Evolutionary conservation across 64 coral and sea anemone genomes (phyloP).

Genomic region (Hydrozoanthus tunicans): DNA sequence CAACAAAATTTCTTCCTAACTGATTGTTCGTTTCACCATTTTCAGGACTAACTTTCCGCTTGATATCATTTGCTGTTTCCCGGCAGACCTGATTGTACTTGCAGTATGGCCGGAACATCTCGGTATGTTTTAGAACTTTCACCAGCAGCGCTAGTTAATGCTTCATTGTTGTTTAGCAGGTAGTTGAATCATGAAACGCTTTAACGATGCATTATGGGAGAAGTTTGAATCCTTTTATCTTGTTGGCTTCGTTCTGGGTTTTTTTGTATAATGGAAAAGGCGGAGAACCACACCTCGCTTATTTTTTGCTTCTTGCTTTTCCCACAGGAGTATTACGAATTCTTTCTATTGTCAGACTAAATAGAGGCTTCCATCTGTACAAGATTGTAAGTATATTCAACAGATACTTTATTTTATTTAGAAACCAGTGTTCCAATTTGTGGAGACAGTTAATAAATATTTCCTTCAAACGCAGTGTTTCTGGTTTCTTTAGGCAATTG

Average conservation of each 20-base stretch:
- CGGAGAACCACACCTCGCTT: no score
- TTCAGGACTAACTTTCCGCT: constrained; percentile 74
- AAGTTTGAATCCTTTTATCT: no score
- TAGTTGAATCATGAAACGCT: no score
- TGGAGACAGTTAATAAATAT: background rate
- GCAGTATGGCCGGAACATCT: constrained; percentile 69
- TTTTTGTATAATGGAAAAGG: no score
- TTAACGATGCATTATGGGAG: no score
- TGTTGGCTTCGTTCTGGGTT: no score
- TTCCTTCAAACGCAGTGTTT: background rate
- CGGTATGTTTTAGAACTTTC: constrained; percentile 36
- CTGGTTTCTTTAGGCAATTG: background rate
- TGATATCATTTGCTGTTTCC: constrained; percentile 80
- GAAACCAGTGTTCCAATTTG: background rate
- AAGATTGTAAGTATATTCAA: constrained; percentile 39
- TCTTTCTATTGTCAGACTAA: constrained; percentile 39
- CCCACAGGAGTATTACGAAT: constrained; percentile 31
- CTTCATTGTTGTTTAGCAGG: no score
- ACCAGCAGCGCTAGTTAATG: no score
- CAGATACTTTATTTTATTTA: background rate
- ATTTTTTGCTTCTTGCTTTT: no score
- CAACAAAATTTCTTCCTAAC: no score
- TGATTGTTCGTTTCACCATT: no score
- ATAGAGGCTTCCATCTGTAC: constrained; percentile 53
- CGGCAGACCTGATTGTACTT: constrained; percentile 76